phyloP scores from a whole-genome alignment of 2,797 vertebrate species.

The Spinus olivaceus region DNA sequence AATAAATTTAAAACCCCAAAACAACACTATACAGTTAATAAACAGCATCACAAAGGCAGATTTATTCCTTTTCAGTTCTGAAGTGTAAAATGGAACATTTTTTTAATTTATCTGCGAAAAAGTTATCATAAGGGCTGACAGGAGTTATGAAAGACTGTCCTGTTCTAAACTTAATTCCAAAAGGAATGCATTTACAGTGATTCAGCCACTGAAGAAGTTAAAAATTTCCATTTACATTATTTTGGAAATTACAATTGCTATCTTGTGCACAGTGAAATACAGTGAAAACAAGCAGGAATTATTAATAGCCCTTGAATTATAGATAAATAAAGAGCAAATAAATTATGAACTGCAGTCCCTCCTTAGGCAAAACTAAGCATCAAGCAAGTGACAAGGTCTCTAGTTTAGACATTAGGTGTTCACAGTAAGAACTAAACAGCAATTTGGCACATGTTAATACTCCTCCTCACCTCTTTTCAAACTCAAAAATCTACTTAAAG shows the following conservation, averaged over 20 bases:
- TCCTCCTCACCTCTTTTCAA: neutral
- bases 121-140: neutral
- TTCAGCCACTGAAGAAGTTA: neutral
- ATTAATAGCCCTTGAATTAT: neutral
- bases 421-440: neutral
- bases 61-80: neutral
- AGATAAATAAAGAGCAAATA: neutral
- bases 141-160: slow-evolving; percentile 7
- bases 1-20: neutral
- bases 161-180: slow-evolving; percentile 11
- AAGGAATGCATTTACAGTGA: neutral
- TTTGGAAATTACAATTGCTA: neutral
- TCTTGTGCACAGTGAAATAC: neutral
- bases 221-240: neutral
- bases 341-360: neutral
- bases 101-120: slow-evolving; percentile 6
- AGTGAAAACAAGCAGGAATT: neutral
- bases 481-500: neutral
- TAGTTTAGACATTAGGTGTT: neutral
- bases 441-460: neutral
- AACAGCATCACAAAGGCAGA: neutral
- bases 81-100: neutral
- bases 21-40: neutral
- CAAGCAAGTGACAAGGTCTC: neutral
- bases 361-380: neutral